A percentile compares a stretch with the other conserved stretches of the same genome.
Conservation (phyloP, 2,888 invertebrate genomes). For the Heliconius charithonia region DNA sequence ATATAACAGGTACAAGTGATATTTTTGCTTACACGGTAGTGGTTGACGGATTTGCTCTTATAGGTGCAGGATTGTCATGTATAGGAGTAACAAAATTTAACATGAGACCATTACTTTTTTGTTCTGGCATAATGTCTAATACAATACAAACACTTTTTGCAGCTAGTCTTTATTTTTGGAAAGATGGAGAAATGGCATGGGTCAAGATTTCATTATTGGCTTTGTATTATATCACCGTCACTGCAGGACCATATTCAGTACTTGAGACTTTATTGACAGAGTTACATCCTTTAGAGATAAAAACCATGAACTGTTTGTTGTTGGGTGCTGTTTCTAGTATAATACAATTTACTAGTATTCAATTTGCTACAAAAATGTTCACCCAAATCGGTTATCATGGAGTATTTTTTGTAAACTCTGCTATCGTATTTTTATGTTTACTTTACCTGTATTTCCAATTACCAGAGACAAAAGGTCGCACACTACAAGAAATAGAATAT, state of each 20-base stretch:
- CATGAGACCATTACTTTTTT: constrained; percentile 40
- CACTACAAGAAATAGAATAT: constrained; percentile 55
- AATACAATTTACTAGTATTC: constrained; percentile 50
- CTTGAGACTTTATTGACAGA: constrained; percentile 52
- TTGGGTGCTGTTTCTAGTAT: constrained; percentile 47
- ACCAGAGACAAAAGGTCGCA: constrained; percentile 56
- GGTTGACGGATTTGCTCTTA: constrained; percentile 40
- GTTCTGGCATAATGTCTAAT: constrained; percentile 39
- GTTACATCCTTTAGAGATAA: constrained; percentile 54
- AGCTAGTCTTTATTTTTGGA: constrained; percentile 31
- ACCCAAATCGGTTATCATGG: constrained; percentile 52
- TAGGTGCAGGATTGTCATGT: constrained; percentile 42
- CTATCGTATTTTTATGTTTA: constrained; percentile 49
- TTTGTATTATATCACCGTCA: constrained; percentile 48
- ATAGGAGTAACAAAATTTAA: constrained; percentile 37
- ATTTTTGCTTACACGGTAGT: constrained; percentile 38
- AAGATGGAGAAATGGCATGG: constrained; percentile 33
- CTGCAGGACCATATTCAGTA: constrained; percentile 52
- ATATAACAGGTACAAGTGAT: constrained; percentile 40
- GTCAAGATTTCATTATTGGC: constrained; percentile 39
- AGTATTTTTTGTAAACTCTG: constrained; percentile 51
- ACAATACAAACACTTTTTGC: constrained; percentile 32
- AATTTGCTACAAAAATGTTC: constrained; percentile 49
- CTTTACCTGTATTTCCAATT: constrained; percentile 51
- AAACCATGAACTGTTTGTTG: constrained; percentile 47